Base-by-base conservation (phyloP, 2,797 vertebrate genomes). In the Eospalax fontanierii region DNA sequence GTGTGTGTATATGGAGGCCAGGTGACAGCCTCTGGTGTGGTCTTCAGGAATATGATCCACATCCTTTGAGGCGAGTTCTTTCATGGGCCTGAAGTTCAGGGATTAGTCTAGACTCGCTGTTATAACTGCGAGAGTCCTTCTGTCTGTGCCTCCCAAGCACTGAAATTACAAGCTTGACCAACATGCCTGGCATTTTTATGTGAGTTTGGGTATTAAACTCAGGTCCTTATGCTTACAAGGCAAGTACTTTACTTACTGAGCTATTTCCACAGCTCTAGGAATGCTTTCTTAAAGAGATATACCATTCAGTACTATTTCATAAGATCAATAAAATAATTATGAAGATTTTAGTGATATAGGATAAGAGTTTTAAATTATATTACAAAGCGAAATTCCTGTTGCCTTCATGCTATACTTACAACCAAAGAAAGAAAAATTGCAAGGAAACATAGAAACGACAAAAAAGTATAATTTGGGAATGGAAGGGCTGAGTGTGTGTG, bases 271-370 rank as follows among this genome's bases (percentile, higher is more conserved):
- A 50, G 9, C 24, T 2, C 66, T 57, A 35, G 50, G 19, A 66
- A 87, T 16, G 22, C 15, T 63, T 81, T 91, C 70, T n/a, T 85
- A 26, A 57, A 87, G 81, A 95, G 19, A 68, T 35, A 4, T 33
- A 12, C 24, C 63, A 73, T 50, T 75, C 79, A 79, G 40, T 38
- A 79, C 65, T 71, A 90, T 59, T 86, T 89, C 21, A 81, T 59
- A 57, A 87, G 84, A 74, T 65, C 43, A 74, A 82, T 75, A 87
- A 86, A 95, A 81, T 78, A 85, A 87, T 33, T 63, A 15, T 24
- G 26, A 84, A 65, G n/a, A 65, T 33, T 63, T 89, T 61, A 73
- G 19, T 57, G 83, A 91, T 59, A 89, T 0, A 35, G 38, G 71
- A 30, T 87, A 50, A 40, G 40, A 61, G 10, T 76, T 94, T 61